These are phyloP conservation scores for Rhingia campestris DNA, from an alignment of 2,888 invertebrate species.

Conservation along the genomic window DNA sequence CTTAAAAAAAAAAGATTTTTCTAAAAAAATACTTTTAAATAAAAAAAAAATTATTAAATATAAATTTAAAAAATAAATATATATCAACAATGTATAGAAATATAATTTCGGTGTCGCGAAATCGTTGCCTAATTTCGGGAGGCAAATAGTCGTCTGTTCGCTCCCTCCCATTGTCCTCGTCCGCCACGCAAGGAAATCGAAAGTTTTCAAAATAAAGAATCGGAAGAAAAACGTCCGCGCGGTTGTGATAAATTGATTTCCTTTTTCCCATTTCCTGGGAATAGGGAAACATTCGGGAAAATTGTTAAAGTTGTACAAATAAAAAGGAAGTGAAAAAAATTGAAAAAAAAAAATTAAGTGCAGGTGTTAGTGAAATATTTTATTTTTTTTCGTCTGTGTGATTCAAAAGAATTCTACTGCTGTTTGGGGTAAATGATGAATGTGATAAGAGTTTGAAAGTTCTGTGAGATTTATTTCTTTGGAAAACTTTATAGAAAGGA, in stretches of 20 bases:
- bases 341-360: conserved; percentile 31
- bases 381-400: background rate
- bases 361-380: conserved; percentile 55
- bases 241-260: conserved; percentile 64
- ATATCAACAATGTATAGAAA: background rate
- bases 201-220: conserved; percentile 48
- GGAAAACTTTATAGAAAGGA: conserved; percentile 33
- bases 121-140: conserved; percentile 6
- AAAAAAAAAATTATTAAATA: background rate
- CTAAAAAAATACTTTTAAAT: background rate
- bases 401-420: conserved; percentile 34
- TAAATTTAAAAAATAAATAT: background rate
- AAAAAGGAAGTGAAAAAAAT: conserved; percentile 20
- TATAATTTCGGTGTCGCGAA: background rate
- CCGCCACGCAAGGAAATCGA: conserved; percentile 39
- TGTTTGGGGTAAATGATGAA: conserved; percentile 45
- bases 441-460: conserved; percentile 45
- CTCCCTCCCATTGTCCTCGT: conserved; percentile 2
- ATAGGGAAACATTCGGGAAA: conserved; percentile 33
- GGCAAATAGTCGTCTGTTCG: background rate
- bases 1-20: background rate
- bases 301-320: conserved; percentile 38
- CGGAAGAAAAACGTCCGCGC: conserved; percentile 35
- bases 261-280: conserved; percentile 28
- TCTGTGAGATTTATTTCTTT: conserved; percentile 44